Conservation (phyloP, 1,140 invertebrate species). For the Drosophila subpulchrella region DNA sequence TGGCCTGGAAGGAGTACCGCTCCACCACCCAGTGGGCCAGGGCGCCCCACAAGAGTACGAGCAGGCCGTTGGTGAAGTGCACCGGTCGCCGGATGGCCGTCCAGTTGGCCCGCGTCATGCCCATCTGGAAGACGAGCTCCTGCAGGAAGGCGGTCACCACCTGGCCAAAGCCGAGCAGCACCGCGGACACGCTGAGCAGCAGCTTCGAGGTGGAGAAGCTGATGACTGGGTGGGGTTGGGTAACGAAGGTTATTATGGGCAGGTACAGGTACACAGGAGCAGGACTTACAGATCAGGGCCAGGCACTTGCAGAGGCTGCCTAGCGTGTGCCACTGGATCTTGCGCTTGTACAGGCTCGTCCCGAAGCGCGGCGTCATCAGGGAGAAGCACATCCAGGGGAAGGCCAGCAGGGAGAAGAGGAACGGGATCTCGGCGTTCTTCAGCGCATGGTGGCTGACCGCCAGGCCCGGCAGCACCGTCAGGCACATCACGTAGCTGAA, state of each 20-base stretch:
- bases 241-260: not conserved
- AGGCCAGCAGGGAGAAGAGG: conserved; percentile 80
- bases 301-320: conserved; percentile 77
- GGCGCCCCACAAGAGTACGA: conserved; percentile 79
- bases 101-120: conserved; percentile 82
- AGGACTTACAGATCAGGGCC: conserved; percentile 75
- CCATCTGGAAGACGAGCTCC: conserved; percentile 77
- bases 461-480: conserved; percentile 75
- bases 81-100: conserved; percentile 71
- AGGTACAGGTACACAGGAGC: no score
- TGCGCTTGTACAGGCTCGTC: conserved; percentile 71
- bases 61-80: conserved; percentile 77
- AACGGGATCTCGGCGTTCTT: conserved; percentile 84
- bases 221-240: conserved; percentile 50
- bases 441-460: conserved; percentile 74
- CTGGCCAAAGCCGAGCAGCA: conserved; percentile 79
- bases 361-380: conserved; percentile 83
- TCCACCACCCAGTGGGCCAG: conserved; percentile 79
- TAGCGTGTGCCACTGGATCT: conserved; percentile 77
- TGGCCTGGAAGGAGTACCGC: conserved; percentile 76
- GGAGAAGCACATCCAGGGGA: conserved; percentile 84
- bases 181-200: conserved; percentile 78
- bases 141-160: conserved; percentile 81
- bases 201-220: conserved; percentile 82
- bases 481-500: conserved; percentile 84